Percentiles rank a stretch among this genome's conserved stretches.
Conservation (phyloP, 2,888 invertebrate species). For the Morpho deidamia region DNA sequence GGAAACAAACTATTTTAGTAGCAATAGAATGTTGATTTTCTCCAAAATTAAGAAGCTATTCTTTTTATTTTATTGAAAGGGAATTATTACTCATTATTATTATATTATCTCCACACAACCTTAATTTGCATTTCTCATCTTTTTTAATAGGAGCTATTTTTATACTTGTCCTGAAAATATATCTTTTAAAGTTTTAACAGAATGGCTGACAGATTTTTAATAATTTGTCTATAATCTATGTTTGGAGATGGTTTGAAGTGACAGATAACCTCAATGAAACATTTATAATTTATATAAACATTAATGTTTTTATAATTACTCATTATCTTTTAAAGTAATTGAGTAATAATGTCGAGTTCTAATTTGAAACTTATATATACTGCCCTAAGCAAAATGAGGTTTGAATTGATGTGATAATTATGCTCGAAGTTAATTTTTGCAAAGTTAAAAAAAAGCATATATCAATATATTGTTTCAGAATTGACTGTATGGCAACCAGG, state of each 20-base stretch:
- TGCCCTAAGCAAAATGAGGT: slow-evolving; percentile 50
- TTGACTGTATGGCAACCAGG: slow-evolving; percentile 42
- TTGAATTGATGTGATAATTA: slow-evolving; percentile 18
- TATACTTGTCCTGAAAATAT: too few species aligned
- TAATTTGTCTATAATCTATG: not conserved
- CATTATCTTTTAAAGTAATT: not conserved
- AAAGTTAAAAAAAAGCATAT: not conserved
- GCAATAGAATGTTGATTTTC: too few species aligned
- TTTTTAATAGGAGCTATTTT: too few species aligned
- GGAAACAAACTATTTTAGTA: too few species aligned
- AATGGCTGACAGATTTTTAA: not conserved
- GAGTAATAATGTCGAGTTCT: slow-evolving; percentile 39
- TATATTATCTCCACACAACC: too few species aligned
- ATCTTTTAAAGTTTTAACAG: too few species aligned
- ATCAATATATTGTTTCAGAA: slow-evolving; percentile 38
- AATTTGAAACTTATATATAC: slow-evolving; percentile 47
- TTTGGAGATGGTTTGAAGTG: not conserved
- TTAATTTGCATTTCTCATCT: too few species aligned
- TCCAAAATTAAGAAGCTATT: too few species aligned
- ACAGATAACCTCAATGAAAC: not conserved
- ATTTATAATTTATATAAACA: not conserved
- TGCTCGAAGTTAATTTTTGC: not conserved
- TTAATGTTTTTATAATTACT: not conserved
- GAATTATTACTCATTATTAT: too few species aligned
- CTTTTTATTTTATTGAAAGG: too few species aligned